Conservation (phyloP, 2,113 vertebrate species). For the Cyanoliseus patagonus region DNA sequence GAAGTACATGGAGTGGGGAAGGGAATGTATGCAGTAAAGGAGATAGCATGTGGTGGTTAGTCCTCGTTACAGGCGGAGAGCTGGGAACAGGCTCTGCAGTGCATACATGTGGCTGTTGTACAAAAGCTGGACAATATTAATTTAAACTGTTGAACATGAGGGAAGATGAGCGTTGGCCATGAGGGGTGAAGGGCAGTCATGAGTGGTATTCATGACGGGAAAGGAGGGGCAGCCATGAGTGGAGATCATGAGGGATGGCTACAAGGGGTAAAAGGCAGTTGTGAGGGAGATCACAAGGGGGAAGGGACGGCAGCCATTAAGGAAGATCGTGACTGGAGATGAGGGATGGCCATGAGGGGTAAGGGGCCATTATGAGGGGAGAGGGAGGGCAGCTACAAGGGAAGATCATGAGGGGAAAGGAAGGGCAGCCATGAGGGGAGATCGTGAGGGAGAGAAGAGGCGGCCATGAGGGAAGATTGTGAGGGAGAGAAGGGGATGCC, state of each 20-base stretch:
- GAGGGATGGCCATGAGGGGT: too few species aligned
- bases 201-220: not conserved
- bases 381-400: too few species aligned
- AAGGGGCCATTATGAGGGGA: too few species aligned
- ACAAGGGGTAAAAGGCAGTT: too few species aligned
- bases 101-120: not conserved
- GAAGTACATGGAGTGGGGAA: not conserved
- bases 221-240: not conserved
- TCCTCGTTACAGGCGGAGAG: not conserved
- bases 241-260: not conserved
- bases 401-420: too few species aligned
- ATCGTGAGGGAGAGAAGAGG: too few species aligned
- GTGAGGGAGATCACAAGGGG: too few species aligned
- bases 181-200: not conserved
- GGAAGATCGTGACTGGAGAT: too few species aligned
- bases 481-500: too few species aligned
- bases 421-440: too few species aligned
- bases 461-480: too few species aligned
- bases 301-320: too few species aligned
- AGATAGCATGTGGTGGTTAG: not conserved
- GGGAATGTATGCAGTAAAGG: not conserved
- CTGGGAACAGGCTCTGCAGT: not conserved
- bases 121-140: not conserved
- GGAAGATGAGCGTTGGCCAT: not conserved
- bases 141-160: not conserved